A percentile compares a stretch with the other conserved stretches of the same genome.
Evolutionary conservation across 2,113 vertebrate genomes (phyloP).

Genomic region (Xyliphius kryptos): DNA sequence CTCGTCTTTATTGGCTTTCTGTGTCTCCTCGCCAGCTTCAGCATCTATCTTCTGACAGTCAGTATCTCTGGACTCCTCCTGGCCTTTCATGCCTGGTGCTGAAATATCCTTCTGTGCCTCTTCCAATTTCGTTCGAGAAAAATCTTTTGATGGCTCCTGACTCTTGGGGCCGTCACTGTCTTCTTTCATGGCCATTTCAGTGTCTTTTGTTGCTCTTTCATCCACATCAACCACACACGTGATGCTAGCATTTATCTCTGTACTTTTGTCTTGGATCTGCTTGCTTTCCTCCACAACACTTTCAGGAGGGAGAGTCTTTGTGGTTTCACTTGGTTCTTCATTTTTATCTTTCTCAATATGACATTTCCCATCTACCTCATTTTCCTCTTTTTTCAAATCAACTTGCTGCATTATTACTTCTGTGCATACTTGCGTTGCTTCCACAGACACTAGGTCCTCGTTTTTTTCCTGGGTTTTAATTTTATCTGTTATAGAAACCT

Average conservation of each 20-base stretch:
- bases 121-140: slow-evolving; percentile 46
- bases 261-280: slow-evolving; percentile 43
- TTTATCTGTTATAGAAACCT: slow-evolving; percentile 3
- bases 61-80: slow-evolving; percentile 30
- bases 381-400: too few species aligned
- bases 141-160: slow-evolving; percentile 36
- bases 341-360: slow-evolving; percentile 16
- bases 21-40: slow-evolving; percentile 19
- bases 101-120: slow-evolving; percentile 39
- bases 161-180: too few species aligned
- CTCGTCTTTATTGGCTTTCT: slow-evolving; percentile 45
- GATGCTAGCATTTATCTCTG: slow-evolving; percentile 48
- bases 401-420: slow-evolving; percentile 20
- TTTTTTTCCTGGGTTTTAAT: slow-evolving; percentile 20
- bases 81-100: slow-evolving; percentile 22
- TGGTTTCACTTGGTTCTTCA: slow-evolving; percentile 25
- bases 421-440: slow-evolving; percentile 13
- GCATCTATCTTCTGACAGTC: too few species aligned
- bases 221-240: slow-evolving; percentile 24
- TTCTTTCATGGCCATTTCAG: too few species aligned
- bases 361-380: slow-evolving; percentile 30
- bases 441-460: slow-evolving; percentile 10
- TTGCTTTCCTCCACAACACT: slow-evolving; percentile 46
- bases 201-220: slow-evolving; percentile 4
- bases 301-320: too few species aligned